Percentiles rank a stretch among this genome's conserved stretches.
Conservation (phyloP, 2,888 invertebrate species). For the Cylloceria caligata region DNA sequence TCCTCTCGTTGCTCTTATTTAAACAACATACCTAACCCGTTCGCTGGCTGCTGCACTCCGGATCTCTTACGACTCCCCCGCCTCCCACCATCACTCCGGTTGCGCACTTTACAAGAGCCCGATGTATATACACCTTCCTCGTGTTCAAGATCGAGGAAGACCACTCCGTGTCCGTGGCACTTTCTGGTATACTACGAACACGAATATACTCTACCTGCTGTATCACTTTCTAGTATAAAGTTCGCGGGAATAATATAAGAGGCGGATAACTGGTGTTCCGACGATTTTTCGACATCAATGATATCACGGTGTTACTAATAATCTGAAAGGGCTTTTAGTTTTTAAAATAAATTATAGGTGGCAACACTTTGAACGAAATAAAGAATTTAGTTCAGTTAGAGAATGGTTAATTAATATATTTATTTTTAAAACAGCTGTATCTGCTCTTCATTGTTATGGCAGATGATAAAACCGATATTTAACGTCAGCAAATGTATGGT, state of each 20-base stretch:
- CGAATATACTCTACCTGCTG: slow-evolving; percentile 2
- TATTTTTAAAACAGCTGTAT: too few relatives aligned
- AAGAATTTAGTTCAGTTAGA: too few relatives aligned
- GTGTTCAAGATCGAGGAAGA: slow-evolving; percentile 49
- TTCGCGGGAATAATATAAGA: slow-evolving; percentile 20
- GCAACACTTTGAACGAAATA: too few relatives aligned
- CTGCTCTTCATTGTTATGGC: too few relatives aligned
- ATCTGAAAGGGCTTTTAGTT: background rate
- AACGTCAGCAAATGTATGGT: too few relatives aligned
- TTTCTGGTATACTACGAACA: slow-evolving; percentile 27
- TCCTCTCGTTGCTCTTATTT: slow-evolving; percentile 83
- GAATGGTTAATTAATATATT: too few relatives aligned
- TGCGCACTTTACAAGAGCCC: slow-evolving; percentile 49
- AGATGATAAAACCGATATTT: too few relatives aligned
- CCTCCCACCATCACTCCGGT: slow-evolving; percentile 54
- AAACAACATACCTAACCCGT: slow-evolving; percentile 83
- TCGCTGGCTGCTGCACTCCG: slow-evolving; percentile 77
- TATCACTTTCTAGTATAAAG: slow-evolving; percentile 18
- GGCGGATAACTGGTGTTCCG: background rate
- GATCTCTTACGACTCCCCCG: slow-evolving; percentile 65
- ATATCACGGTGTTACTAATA: slow-evolving; percentile 13
- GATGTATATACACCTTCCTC: slow-evolving; percentile 22
- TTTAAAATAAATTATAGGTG: background rate
- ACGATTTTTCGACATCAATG: slow-evolving; percentile 28
- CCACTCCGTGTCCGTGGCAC: slow-evolving; percentile 38